These are phyloP conservation scores for Cololabis saira DNA, from an alignment of 2,113 vertebrate genomes.

Conservation along the genomic window DNA sequence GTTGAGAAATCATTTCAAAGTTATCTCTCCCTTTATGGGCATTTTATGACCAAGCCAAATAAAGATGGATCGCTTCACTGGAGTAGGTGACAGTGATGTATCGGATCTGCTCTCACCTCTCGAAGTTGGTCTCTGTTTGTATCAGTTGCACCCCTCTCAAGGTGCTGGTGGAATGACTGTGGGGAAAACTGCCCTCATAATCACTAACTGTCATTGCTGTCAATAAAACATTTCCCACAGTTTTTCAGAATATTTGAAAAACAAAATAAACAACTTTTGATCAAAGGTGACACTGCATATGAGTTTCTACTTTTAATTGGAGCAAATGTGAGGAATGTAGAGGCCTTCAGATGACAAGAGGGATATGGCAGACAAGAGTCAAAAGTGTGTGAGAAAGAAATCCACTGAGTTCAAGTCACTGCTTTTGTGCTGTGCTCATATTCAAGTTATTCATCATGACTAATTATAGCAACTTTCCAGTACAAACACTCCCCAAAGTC, in stretches of 20 bases:
- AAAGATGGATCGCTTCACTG: slow-evolving; percentile 55
- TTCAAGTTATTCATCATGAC: slow-evolving; percentile 39
- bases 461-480: slow-evolving; percentile 33
- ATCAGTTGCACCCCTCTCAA: slow-evolving; percentile 55
- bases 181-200: slow-evolving; percentile 36
- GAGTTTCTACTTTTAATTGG: slow-evolving; percentile 34
- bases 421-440: slow-evolving; percentile 8
- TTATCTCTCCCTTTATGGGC: slow-evolving; percentile 53
- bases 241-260: slow-evolving; percentile 33
- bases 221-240: slow-evolving; percentile 21
- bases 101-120: slow-evolving; percentile 39
- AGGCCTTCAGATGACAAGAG: slow-evolving; percentile 2
- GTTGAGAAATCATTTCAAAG: slow-evolving; percentile 62
- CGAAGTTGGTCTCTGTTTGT: slow-evolving; percentile 25
- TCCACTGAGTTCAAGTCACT: slow-evolving; percentile 28
- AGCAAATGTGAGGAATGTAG: slow-evolving; percentile 23
- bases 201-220: slow-evolving; percentile 41
- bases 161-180: slow-evolving; percentile 35
- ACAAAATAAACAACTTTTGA: slow-evolving; percentile 5
- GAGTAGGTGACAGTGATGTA: slow-evolving; percentile 57
- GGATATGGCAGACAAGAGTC: slow-evolving; percentile 2
- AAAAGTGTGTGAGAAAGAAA: background rate
- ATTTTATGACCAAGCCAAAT: slow-evolving; percentile 59
- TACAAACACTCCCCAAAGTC: slow-evolving; percentile 15
- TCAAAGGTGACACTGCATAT: slow-evolving; percentile 1